phyloP scores from a whole-genome alignment of 2,888 invertebrate genomes.

The Morinoia aosen region DNA sequence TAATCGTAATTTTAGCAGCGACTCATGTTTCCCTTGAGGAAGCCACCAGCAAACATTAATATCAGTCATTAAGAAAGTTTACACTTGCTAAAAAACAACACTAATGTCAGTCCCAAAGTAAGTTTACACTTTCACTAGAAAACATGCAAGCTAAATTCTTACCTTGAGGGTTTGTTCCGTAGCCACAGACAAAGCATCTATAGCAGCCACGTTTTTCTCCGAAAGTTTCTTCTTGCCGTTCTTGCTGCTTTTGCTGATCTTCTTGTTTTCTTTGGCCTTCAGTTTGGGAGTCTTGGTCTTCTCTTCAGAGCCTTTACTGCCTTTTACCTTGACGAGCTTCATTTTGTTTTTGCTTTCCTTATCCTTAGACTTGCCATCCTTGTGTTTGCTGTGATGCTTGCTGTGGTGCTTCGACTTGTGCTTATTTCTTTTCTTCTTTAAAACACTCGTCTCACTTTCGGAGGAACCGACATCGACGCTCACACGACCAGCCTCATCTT shows the following conservation, averaged over 20 bases:
- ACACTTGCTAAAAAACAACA: neutral
- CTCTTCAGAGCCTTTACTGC: conserved; percentile 67
- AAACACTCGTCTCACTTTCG: conserved; percentile 38
- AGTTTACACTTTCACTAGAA: neutral
- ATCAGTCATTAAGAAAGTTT: too few species aligned
- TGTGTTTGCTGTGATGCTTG: conserved; percentile 54
- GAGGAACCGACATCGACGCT: neutral
- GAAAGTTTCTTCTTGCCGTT: conserved; percentile 72
- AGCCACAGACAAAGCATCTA: conserved; percentile 80
- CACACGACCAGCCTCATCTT: conserved; percentile 39
- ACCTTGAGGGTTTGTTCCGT: conserved; percentile 81
- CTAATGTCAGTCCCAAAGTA: too few species aligned
- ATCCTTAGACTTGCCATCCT: conserved; percentile 67
- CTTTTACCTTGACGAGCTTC: conserved; percentile 63
- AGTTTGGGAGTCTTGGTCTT: conserved; percentile 70
- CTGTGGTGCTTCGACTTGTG: conserved; percentile 64
- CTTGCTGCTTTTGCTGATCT: conserved; percentile 70
- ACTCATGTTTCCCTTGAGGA: too few species aligned
- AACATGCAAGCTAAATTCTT: conserved; percentile 26
- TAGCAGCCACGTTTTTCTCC: conserved; percentile 77
- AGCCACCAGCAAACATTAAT: too few species aligned
- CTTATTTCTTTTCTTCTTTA: conserved; percentile 65
- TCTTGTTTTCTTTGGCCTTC: conserved; percentile 56
- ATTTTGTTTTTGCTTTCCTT: conserved; percentile 64
- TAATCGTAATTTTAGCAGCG: too few species aligned